Percentiles rank a stretch among this genome's conserved stretches.
These are phyloP conservation scores for Apostichopus japonicus DNA, from an alignment of 35 echinoderm and acorn worm genomes.

Conservation along the genomic window DNA sequence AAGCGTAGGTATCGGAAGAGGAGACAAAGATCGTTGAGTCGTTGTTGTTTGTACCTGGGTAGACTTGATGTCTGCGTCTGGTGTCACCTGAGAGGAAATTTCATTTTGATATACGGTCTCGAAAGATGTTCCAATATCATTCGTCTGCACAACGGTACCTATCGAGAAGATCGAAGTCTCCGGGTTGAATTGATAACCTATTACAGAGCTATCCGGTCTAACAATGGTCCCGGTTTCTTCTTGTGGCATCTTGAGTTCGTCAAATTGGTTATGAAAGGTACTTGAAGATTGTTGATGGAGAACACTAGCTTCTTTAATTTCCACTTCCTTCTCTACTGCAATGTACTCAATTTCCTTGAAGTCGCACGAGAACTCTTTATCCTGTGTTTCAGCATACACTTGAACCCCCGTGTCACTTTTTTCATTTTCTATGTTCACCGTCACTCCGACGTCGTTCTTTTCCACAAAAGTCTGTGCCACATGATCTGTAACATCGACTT, in stretches of 20 bases:
- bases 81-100: slow-evolving; percentile 3
- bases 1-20: not conserved
- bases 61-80: not conserved
- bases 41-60: not conserved
- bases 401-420: not conserved
- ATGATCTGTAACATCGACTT: not conserved
- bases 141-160: not conserved
- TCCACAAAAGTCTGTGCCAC: not conserved
- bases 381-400: not conserved
- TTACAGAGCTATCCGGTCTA: not conserved
- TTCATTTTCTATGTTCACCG: slow-evolving; percentile 8
- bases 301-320: not conserved
- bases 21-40: slow-evolving; percentile 31
- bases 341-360: slow-evolving; percentile 7
- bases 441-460: slow-evolving; percentile 19
- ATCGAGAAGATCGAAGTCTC: slow-evolving; percentile 6
- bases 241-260: not conserved
- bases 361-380: slow-evolving; percentile 22
- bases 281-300: not conserved
- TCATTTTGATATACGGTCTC: not conserved
- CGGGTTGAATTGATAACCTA: not conserved
- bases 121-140: slow-evolving; percentile 10
- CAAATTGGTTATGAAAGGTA: slow-evolving; percentile 29
- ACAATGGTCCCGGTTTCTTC: not conserved
- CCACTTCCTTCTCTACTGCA: not conserved